Evolutionary conservation across 1,140 invertebrate species (phyloP), one percentile per base, ranked within the genome.

Genomic region (Daktulosphaira vitifoliae): DNA sequence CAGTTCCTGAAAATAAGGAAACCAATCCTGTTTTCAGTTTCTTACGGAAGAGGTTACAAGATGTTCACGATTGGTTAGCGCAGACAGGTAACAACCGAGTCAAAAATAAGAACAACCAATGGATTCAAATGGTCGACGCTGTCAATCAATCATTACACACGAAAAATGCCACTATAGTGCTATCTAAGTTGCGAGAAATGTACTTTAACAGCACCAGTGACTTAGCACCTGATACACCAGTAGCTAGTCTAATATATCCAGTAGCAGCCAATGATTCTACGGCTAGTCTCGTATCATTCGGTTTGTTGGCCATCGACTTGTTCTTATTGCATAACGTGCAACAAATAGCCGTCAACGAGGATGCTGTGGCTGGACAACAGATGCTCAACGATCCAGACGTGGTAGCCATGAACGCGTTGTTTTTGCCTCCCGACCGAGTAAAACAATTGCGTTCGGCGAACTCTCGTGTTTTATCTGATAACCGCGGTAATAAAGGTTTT

Each of bases 261-360:
- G 52, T 65, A 1, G 38, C 52, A 66, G 38, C 67, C 62, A 20
- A 68, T 65, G 23, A 50, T 23, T 23, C 56, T 1, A 15, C 68
- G 66, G 49, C 65, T 11, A 68, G 66, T 22, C 70, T 81, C 8
- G 67, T 81, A 1, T 80, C 81, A 0, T 80, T 82, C 66, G 80
- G 79, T 0, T 77, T 82, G 23, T 69, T 82, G 65, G 79, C 79
- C 0, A 73, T 82, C 65, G 81, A 81, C 70, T 75, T 82, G 1
- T 78, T 82, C 71, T 69, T 82, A 23, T 67, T 82, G 5, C 80
- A 81, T 69, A 81, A 82, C 70, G 80, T 82, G 38, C 81, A 82
- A 68, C 70, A 77, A 11, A 78, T 80, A 73, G 78, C 78, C 0
- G 78, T 78, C 75, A 77, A 80, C 68, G 78, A 76, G 9, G 70